These are phyloP conservation scores for Amphipyra tragopoginis DNA, from an alignment of 2,888 invertebrate species.

Conservation along the genomic window DNA sequence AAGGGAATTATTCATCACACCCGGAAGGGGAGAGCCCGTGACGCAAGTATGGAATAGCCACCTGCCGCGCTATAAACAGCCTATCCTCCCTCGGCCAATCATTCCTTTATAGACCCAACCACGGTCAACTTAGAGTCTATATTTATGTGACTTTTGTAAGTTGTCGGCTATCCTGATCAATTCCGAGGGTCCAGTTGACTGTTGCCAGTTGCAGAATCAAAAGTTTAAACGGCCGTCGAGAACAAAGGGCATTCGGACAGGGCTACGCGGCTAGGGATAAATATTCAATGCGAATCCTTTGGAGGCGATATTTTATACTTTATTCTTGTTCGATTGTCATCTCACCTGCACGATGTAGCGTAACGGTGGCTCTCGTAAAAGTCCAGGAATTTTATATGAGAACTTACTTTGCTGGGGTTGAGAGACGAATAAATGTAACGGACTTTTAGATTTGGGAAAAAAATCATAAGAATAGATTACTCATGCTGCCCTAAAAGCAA, in stretches of 20 bases:
- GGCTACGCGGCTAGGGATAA: slow-evolving; percentile 82
- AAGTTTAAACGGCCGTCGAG: slow-evolving; percentile 89
- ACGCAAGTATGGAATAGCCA: slow-evolving; percentile 88
- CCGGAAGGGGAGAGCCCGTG: slow-evolving; percentile 90
- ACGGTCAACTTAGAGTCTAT: slow-evolving; percentile 50
- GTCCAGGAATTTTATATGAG: slow-evolving; percentile 69
- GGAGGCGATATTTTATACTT: slow-evolving; percentile 88
- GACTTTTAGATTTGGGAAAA: slow-evolving; percentile 55
- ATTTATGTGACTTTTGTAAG: slow-evolving; percentile 39
- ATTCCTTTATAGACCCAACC: slow-evolving; percentile 52
- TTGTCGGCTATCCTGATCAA: slow-evolving; percentile 72
- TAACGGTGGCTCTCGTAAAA: slow-evolving; percentile 68
- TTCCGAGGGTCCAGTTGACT: slow-evolving; percentile 87
- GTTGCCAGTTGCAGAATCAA: slow-evolving; percentile 90
- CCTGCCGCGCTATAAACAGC: slow-evolving; percentile 70
- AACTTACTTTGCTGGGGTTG: slow-evolving; percentile 59
- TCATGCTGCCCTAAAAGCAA: slow-evolving; percentile 29
- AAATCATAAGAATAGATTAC: slow-evolving; percentile 54
- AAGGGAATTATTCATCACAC: slow-evolving; percentile 90
- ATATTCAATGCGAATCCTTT: slow-evolving; percentile 90
- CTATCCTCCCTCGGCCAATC: slow-evolving; percentile 57
- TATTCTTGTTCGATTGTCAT: slow-evolving; percentile 81
- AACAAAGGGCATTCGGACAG: slow-evolving; percentile 88
- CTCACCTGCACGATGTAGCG: slow-evolving; percentile 85
- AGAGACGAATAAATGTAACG: slow-evolving; percentile 62